Evolutionary conservation across 2,113 vertebrate species (phyloP).

Genomic region (Gasterosteus aculeatus): DNA sequence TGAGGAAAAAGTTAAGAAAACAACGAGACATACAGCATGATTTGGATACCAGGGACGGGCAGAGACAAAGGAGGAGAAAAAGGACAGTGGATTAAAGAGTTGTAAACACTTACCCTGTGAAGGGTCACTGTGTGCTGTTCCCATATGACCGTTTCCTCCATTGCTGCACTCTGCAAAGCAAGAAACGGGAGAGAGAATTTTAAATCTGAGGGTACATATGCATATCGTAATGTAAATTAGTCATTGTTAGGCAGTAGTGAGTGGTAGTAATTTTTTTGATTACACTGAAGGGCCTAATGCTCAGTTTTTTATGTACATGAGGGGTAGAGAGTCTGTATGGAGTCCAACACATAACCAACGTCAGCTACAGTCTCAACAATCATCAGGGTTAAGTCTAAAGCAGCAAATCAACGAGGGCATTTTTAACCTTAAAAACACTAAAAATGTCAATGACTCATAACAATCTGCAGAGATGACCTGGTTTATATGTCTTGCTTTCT

Average conservation of each 20-base stretch:
- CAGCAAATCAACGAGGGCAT: neutral
- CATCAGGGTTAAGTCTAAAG: neutral
- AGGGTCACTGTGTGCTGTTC: conserved; percentile 99
- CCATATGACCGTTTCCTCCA: conserved; percentile 99
- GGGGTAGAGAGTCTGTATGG: neutral
- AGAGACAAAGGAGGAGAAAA: conserved; percentile 40
- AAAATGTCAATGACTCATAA: neutral
- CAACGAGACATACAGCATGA: conserved; percentile 23
- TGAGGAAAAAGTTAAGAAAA: conserved; percentile 40
- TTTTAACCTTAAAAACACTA: neutral
- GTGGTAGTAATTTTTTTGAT: no score
- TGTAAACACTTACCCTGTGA: conserved; percentile 91
- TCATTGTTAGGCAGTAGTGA: neutral
- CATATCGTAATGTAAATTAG: neutral
- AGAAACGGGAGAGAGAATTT: conserved; percentile 37
- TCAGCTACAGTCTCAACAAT: neutral
- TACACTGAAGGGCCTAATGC: neutral
- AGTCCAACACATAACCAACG: neutral
- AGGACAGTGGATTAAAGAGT: conserved; percentile 32
- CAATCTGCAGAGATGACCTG: neutral
- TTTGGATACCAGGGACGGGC: conserved; percentile 29
- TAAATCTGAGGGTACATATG: neutral
- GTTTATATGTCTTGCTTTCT: conserved; percentile 17
- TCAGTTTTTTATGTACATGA: neutral
- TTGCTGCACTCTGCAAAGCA: conserved; percentile 89